phyloP scores from a whole-genome alignment of 2,113 vertebrate genomes.

The Chinchilla lanigera region DNA sequence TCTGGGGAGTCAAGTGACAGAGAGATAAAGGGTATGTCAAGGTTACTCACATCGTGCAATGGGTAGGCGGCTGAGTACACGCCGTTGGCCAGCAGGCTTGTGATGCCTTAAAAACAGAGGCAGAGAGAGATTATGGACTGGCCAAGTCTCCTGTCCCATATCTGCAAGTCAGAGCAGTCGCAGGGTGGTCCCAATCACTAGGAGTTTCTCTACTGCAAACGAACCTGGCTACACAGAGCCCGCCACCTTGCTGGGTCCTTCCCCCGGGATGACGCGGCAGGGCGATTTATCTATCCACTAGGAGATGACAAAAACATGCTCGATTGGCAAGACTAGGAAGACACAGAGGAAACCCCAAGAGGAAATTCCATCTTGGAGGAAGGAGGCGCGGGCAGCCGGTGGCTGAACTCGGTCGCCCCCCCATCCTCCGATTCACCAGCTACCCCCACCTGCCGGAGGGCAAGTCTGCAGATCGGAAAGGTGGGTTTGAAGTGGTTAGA shows the following conservation, averaged over 20 bases:
- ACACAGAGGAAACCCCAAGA: slow-evolving; percentile 80
- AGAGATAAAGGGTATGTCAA: slow-evolving; percentile 20
- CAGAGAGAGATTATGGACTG: slow-evolving; percentile 52
- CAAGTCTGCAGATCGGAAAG: slow-evolving; percentile 83
- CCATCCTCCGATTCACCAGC: slow-evolving; percentile 75
- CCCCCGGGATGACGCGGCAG: neutral
- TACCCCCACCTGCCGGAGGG: slow-evolving; percentile 81
- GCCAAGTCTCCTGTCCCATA: accelerated
- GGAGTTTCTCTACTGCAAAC: neutral
- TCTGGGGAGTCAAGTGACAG: slow-evolving; percentile 44
- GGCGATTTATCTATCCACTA: slow-evolving; percentile 60
- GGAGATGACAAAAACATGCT: slow-evolving; percentile 77
- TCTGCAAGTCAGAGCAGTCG: neutral
- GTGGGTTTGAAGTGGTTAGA: slow-evolving; percentile 80
- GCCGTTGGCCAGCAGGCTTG: slow-evolving; percentile 94
- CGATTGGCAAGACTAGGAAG: slow-evolving; percentile 82
- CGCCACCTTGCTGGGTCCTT: neutral
- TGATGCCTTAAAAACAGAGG: slow-evolving; percentile 92
- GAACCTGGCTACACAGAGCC: neutral
- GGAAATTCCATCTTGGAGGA: slow-evolving; percentile 77
- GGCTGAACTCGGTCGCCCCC: slow-evolving; percentile 74
- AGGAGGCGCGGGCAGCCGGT: slow-evolving; percentile 75
- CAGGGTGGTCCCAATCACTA: slow-evolving; percentile 10
- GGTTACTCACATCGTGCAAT: slow-evolving; percentile 95
- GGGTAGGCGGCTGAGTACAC: slow-evolving; percentile 95